Evolutionary conservation across 2,888 invertebrate species (phyloP).

Genomic region (Cylindroiulus punctatus): DNA sequence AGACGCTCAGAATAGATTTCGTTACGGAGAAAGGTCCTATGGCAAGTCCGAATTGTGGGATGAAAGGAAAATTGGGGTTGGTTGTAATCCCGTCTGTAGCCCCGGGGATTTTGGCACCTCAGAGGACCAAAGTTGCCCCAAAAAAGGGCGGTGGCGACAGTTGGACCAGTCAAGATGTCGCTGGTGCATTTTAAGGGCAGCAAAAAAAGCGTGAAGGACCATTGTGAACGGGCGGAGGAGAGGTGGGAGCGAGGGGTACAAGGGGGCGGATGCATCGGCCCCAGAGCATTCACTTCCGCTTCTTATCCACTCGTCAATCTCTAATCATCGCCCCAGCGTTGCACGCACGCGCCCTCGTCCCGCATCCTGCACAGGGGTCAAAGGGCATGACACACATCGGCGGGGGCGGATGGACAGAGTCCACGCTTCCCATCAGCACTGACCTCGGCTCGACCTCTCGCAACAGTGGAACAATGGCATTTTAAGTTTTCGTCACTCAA

Average conservation of each 20-base stretch:
- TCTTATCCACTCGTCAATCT: slow-evolving; percentile 48
- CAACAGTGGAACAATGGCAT: background rate
- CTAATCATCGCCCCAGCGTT: slow-evolving; percentile 46
- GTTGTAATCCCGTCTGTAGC: slow-evolving; percentile 13
- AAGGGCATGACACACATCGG: slow-evolving; percentile 2
- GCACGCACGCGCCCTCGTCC: slow-evolving; percentile 46
- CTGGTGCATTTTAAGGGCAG: slow-evolving; percentile 44
- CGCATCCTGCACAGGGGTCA: background rate
- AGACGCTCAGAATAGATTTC: background rate
- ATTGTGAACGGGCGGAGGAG: slow-evolving; percentile 30
- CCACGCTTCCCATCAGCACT: background rate
- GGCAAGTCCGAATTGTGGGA: background rate
- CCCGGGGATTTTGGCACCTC: background rate
- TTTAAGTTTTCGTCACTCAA: background rate
- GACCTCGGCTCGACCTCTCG: background rate
- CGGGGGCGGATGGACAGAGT: slow-evolving; percentile 9
- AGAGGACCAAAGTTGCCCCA: slow-evolving; percentile 15
- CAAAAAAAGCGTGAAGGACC: slow-evolving; percentile 34
- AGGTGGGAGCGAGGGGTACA: background rate
- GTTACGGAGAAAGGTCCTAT: slow-evolving; percentile 16
- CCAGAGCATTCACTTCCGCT: slow-evolving; percentile 48
- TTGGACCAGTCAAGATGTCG: slow-evolving; percentile 52
- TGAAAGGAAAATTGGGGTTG: slow-evolving; percentile 10
- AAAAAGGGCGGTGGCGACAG: slow-evolving; percentile 52
- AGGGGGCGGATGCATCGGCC: slow-evolving; percentile 41